Evolutionary conservation across 2,113 vertebrate species (phyloP), one percentile per base, ranked within the genome.

Genomic region (Nannospalax galili): DNA sequence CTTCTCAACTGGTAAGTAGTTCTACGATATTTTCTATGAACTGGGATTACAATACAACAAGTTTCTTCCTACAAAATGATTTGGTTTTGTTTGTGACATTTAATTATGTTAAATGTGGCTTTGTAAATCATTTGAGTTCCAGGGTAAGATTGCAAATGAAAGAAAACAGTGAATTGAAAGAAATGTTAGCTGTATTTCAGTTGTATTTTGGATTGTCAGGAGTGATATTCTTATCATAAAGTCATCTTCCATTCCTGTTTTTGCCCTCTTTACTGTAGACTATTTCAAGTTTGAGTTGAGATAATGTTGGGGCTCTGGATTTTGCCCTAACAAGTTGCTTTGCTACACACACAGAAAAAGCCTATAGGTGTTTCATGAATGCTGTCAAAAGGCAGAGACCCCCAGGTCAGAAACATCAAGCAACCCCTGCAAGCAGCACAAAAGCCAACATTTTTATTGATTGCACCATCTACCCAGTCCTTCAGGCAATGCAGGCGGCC

Each of bases 161-260:
- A 87, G 22, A 52, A 81, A 42, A 19, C 3, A 10, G 3, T 96
- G 8, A 15, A 8, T 35, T 9, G 32, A 56, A 97, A 94, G 58
- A 84, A 84, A 17, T 60, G 16, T 93, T 26, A 81, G 73, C 28
- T 80, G 56, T 17, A 81, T 94, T 84, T 88, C 88, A 37, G 7
- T 82, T 60, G 12, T 81, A 35, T 86, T 95, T 94, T 84, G 73
- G 1, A 45, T 40, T 15, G 7, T 11, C 45, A 89, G 22, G 16
- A 67, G 91, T 73, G 30, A 28, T 62, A 85, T 94, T 67, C 17
- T 92, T 72, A 95, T 84, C 14, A 67, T 15, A 95, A 93, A 79
- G 14, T 93, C 67, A 52, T 75, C 14, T 42, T 82, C 79, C 58
- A 35, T 11, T 1, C 3, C 2, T 52, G 5, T 5, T 94, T 56